Evolutionary conservation across 2,888 invertebrate species (phyloP).

Genomic region (Dioctria linearis): DNA sequence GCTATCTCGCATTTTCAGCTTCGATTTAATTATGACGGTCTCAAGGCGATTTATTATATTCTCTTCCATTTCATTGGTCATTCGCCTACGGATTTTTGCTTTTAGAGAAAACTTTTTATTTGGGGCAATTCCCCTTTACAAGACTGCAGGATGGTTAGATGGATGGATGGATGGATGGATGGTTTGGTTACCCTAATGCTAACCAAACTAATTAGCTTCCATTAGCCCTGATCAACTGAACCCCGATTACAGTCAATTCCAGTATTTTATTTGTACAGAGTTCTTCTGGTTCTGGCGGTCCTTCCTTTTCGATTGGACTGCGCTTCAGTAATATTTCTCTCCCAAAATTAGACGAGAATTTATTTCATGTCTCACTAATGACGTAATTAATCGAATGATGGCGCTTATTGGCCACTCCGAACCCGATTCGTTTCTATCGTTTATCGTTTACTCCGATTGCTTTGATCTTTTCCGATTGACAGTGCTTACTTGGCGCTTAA

Average conservation of each 20-base stretch:
- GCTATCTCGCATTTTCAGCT: conserved; percentile 44
- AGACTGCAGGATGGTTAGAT: not conserved
- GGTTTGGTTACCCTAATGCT: conserved; percentile 8
- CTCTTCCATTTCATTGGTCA: conserved; percentile 34
- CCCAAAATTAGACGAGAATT: conserved; percentile 32
- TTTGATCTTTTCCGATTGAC: conserved; percentile 25
- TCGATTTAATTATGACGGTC: conserved; percentile 51
- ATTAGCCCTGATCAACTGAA: conserved; percentile 43
- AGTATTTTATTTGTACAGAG: conserved; percentile 1
- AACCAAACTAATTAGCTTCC: conserved; percentile 35
- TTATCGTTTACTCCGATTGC: not conserved
- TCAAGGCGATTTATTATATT: conserved; percentile 36
- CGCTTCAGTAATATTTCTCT: not conserved
- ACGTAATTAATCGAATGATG: conserved; percentile 48
- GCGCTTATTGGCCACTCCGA: conserved; percentile 33
- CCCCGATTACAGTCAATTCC: conserved; percentile 30
- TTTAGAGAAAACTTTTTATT: conserved; percentile 26
- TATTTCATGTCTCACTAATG: conserved; percentile 48
- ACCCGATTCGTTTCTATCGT: not conserved
- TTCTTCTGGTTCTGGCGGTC: not conserved
- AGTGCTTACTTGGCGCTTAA: not conserved
- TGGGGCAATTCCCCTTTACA: conserved; percentile 1
- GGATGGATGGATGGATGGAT: no score
- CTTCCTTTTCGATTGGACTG: not conserved
- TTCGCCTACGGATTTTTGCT: conserved; percentile 5